Conservation (phyloP, 1,140 invertebrate species). For the Lasioglossum baleicum region DNA sequence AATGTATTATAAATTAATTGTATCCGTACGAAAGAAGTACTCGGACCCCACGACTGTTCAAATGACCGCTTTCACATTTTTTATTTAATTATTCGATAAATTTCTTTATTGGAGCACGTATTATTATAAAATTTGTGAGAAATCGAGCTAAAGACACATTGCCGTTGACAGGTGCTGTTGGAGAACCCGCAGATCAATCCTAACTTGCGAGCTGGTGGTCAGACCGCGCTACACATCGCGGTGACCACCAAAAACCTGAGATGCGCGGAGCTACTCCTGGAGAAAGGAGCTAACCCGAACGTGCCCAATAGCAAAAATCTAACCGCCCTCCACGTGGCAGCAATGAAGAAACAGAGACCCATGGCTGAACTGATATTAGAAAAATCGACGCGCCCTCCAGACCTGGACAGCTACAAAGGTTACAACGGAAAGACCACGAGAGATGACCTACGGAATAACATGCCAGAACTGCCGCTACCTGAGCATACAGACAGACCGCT, state of each 20-base stretch:
- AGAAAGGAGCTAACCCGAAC: constrained; percentile 83
- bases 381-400: constrained; percentile 17
- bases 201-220: constrained; percentile 74
- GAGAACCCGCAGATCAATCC: constrained; percentile 72
- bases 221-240: constrained; percentile 83
- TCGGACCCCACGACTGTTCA: too few relatives aligned
- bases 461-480: constrained; percentile 83
- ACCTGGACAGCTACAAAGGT: constrained; percentile 69
- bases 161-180: constrained; percentile 74
- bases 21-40: too few relatives aligned
- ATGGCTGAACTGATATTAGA: constrained; percentile 62
- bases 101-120: too few relatives aligned
- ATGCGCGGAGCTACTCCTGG: constrained; percentile 81
- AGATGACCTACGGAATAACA: constrained; percentile 80
- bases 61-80: too few relatives aligned
- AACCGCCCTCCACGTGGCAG: constrained; percentile 84
- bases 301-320: constrained; percentile 82
- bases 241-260: constrained; percentile 81
- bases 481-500: constrained; percentile 71
- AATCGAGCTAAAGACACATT: too few relatives aligned
- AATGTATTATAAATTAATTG: too few relatives aligned
- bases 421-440: constrained; percentile 57
- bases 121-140: too few relatives aligned
- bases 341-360: constrained; percentile 76
- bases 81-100: too few relatives aligned